phyloP scores from a whole-genome alignment of 64 coral and sea anemone genomes.

The Montipora efflorescens region DNA sequence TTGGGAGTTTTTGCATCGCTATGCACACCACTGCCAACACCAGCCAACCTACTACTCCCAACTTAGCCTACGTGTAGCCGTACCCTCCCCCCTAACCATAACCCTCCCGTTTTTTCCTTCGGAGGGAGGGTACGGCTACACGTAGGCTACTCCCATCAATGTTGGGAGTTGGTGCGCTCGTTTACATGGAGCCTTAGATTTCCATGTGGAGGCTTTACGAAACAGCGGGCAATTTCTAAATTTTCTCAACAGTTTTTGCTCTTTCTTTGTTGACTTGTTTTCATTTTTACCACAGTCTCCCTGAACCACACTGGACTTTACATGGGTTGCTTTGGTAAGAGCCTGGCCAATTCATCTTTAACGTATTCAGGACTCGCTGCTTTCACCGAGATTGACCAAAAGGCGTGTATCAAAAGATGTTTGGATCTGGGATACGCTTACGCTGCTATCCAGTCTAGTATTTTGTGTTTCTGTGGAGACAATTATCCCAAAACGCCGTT shows the following conservation, averaged over 20 bases:
- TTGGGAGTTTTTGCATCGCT: no score
- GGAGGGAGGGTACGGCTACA: no score
- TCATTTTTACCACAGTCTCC: neutral
- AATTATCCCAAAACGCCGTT: neutral
- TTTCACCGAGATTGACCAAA: neutral
- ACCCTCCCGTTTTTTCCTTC: no score
- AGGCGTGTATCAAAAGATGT: slow-evolving; percentile 13
- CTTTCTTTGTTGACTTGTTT: neutral
- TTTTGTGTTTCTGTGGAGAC: slow-evolving; percentile 36
- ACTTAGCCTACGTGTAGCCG: no score
- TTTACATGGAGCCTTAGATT: no score
- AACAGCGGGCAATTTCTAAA: no score
- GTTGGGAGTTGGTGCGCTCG: no score
- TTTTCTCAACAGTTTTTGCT: neutral
- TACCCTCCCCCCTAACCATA: no score
- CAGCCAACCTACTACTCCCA: no score
- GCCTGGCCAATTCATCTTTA: neutral
- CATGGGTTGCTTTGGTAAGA: neutral
- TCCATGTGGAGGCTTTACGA: no score
- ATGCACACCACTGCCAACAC: no score
- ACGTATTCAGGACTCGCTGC: neutral
- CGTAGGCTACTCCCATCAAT: no score
- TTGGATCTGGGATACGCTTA: neutral
- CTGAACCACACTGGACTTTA: neutral
- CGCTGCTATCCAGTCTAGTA: slow-evolving; percentile 15